Percentiles rank a stretch among this genome's conserved stretches.
Conservation (phyloP, 2,113 vertebrate genomes). For the Cryptomyrus ogoouensis region DNA sequence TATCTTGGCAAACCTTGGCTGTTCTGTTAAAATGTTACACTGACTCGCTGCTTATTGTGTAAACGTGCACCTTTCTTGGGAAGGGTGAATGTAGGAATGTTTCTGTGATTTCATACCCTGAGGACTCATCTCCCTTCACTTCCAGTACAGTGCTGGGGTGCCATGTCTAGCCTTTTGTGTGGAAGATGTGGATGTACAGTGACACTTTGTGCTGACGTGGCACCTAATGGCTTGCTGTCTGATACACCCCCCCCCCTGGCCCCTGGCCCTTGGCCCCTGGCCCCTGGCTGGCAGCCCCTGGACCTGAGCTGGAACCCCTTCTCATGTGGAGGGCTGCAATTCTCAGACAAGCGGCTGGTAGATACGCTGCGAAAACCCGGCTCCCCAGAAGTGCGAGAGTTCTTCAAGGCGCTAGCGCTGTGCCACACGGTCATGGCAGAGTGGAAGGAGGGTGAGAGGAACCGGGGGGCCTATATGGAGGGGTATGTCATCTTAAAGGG, state of each 20-base stretch:
- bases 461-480: not conserved
- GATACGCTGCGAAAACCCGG: constrained; percentile 35
- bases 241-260: not conserved
- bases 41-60: not conserved
- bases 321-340: constrained; percentile 47
- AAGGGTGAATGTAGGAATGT: not conserved
- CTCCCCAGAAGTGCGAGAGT: constrained; percentile 58
- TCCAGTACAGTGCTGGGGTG: not conserved
- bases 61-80: not conserved
- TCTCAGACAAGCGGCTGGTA: constrained; percentile 55
- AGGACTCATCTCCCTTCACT: not conserved
- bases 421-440: constrained; percentile 90
- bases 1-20: not conserved
- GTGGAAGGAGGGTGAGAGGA: constrained; percentile 62
- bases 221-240: not conserved
- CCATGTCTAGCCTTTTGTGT: not conserved
- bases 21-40: not conserved
- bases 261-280: too few species aligned
- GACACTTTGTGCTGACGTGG: not conserved
- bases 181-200: not conserved
- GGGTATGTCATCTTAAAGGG: not conserved
- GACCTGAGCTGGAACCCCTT: constrained; percentile 59
- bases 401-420: constrained; percentile 74
- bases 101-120: not conserved
- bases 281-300: constrained; percentile 49